These are phyloP conservation scores for Ips typographus DNA, from an alignment of 1,140 invertebrate genomes.

Conservation along the genomic window DNA sequence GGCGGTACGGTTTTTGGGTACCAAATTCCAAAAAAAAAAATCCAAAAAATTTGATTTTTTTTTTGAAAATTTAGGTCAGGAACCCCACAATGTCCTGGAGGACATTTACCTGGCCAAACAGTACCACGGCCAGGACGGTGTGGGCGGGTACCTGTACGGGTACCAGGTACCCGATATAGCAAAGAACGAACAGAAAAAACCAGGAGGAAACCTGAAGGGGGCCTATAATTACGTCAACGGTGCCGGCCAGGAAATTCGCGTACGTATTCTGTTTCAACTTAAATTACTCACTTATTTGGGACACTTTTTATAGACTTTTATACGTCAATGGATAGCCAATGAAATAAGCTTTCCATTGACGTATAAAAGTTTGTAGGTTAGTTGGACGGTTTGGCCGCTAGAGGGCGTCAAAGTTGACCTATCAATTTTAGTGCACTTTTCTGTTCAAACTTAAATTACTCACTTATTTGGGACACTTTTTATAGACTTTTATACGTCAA, in stretches of 20 bases:
- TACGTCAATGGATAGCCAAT: no score
- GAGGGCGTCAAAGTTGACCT: no score
- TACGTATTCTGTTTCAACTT: conserved; percentile 38
- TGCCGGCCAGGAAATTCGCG: conserved; percentile 56
- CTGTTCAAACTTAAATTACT: no score
- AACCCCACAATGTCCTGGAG: conserved; percentile 65
- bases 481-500: no score
- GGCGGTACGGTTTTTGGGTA: conserved; percentile 48
- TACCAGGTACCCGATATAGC: conserved; percentile 65
- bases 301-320: no score
- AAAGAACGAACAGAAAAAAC: conserved; percentile 58
- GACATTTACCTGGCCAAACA: conserved; percentile 66
- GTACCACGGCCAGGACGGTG: conserved; percentile 61
- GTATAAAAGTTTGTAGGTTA: no score
- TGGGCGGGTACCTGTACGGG: conserved; percentile 65
- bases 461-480: no score
- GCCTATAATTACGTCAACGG: conserved; percentile 56
- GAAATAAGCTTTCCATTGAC: no score
- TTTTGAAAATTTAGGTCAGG: conserved; percentile 54
- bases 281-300: no score
- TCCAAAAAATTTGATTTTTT: no score
- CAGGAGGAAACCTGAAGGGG: conserved; percentile 56
- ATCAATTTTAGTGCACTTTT: no score
- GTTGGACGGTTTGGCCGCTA: no score
- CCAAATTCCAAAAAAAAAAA: not conserved